Percentiles rank a stretch among this genome's conserved stretches.
Evolutionary conservation across 2,113 vertebrate genomes (phyloP).

Genomic region (Thamnaconus septentrionalis): DNA sequence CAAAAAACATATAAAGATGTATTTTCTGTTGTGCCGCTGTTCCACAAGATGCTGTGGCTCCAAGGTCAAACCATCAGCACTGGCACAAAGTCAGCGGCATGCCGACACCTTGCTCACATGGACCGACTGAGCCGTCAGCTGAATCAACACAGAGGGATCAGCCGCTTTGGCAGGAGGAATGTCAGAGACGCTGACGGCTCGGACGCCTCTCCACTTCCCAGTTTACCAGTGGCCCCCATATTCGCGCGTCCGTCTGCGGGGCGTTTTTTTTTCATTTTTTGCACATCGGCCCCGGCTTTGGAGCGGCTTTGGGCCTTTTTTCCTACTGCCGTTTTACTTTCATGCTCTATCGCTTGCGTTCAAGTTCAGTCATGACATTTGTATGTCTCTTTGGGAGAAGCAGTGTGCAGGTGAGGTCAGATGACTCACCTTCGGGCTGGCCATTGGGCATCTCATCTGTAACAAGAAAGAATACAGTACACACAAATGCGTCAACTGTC

Average conservation of each 20-base stretch:
- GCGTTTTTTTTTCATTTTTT: too few relatives aligned
- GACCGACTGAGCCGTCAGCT: constrained; percentile 56
- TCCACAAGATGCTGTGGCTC: constrained; percentile 55
- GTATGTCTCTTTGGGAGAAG: too few relatives aligned
- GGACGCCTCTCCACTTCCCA: constrained; percentile 11
- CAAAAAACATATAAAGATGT: background rate
- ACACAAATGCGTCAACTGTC: constrained; percentile 9
- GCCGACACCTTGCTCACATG: constrained; percentile 53
- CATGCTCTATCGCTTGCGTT: too few relatives aligned
- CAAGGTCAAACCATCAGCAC: constrained; percentile 65
- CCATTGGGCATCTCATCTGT: constrained; percentile 68
- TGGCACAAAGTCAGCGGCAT: constrained; percentile 42
- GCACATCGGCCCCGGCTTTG: too few relatives aligned
- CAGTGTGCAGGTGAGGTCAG: too few relatives aligned
- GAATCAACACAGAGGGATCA: constrained; percentile 74
- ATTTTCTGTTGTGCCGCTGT: constrained; percentile 14
- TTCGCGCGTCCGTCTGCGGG: constrained; percentile 31
- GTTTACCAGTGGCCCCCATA: constrained; percentile 43
- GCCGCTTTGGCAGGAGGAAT: constrained; percentile 51
- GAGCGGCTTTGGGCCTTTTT: too few relatives aligned
- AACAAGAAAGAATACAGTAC: constrained; percentile 32
- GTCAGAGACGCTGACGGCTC: constrained; percentile 52
- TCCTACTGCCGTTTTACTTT: too few relatives aligned
- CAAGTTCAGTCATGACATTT: too few relatives aligned
- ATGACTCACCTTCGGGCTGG: constrained; percentile 75